Evolutionary conservation across 2,113 vertebrate species (phyloP).

Genomic region (Cyanoliseus patagonus): DNA sequence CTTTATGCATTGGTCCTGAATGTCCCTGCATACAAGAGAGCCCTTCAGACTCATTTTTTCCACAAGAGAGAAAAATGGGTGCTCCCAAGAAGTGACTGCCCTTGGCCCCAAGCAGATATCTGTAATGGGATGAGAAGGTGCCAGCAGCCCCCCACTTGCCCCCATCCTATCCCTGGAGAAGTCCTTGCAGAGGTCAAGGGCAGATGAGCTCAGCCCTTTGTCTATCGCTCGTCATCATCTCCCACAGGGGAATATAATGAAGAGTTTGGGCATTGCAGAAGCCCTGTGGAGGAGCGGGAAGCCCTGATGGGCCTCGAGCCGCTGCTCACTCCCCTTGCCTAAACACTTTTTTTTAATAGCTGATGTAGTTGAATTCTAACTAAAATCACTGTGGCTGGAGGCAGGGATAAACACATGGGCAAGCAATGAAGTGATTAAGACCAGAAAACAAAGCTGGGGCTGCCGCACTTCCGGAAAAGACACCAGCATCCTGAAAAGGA

Average conservation of each 20-base stretch:
- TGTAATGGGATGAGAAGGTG: not conserved
- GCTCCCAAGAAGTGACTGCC: rapidly evolving
- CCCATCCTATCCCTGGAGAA: not conserved
- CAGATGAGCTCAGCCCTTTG: rapidly evolving
- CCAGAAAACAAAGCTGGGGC: not conserved
- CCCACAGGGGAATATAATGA: not conserved
- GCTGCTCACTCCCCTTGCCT: not conserved
- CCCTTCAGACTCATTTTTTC: not conserved
- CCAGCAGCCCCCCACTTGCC: not conserved
- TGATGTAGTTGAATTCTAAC: not conserved
- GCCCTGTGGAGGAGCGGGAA: too few relatives aligned
- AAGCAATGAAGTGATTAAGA: not conserved
- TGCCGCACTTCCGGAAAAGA: not conserved
- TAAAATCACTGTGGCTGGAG: not conserved
- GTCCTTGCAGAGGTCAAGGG: rapidly evolving
- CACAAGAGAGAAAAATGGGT: not conserved
- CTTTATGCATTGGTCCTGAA: not conserved
- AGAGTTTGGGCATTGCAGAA: not conserved
- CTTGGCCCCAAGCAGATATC: not conserved
- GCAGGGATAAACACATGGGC: not conserved
- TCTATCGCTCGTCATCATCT: rapidly evolving
- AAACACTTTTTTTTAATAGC: not conserved
- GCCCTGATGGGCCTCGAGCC: not conserved
- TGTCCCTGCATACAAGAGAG: not conserved
- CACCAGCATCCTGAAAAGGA: not conserved